Evolutionary conservation across 2,113 vertebrate genomes (phyloP).

Genomic region (Hydropotes inermis): DNA sequence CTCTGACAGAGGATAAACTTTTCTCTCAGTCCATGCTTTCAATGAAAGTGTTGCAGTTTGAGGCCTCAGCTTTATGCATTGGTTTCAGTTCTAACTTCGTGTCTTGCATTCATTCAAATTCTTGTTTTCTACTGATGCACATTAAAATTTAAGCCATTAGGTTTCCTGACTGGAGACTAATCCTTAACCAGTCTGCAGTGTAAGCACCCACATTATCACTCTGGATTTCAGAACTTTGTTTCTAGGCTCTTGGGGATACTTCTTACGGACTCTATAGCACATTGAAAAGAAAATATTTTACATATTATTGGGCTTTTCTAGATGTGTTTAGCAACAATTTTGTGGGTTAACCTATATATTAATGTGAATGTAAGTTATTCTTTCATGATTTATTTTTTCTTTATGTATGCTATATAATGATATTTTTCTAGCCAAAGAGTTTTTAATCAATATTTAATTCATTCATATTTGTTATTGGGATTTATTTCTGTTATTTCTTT

Average conservation of each 20-base stretch:
- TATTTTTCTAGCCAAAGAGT: not conserved
- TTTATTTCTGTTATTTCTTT: conserved; percentile 11
- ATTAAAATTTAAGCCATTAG: not conserved
- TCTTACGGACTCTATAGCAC: not conserved
- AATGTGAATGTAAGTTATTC: not conserved
- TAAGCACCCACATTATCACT: not conserved
- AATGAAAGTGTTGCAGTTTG: not conserved
- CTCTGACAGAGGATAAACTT: not conserved
- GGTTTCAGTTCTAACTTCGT: not conserved
- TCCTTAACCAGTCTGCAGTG: not conserved
- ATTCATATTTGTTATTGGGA: conserved; percentile 47
- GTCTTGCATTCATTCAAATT: not conserved
- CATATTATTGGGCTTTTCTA: not conserved
- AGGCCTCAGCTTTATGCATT: not conserved
- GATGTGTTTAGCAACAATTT: not conserved
- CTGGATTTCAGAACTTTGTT: not conserved
- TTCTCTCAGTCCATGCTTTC: not conserved
- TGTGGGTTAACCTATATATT: not conserved
- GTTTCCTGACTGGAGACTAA: not conserved
- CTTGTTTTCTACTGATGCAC: not conserved
- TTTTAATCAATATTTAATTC: conserved; percentile 6
- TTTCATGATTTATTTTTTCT: not conserved
- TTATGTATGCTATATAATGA: not conserved
- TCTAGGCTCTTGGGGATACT: not conserved
- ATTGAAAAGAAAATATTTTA: conserved; percentile 2